Evolutionary conservation across 2,888 invertebrate species (phyloP), one percentile per base, ranked within the genome.

Genomic region (Caenorhabditis uteleia): DNA sequence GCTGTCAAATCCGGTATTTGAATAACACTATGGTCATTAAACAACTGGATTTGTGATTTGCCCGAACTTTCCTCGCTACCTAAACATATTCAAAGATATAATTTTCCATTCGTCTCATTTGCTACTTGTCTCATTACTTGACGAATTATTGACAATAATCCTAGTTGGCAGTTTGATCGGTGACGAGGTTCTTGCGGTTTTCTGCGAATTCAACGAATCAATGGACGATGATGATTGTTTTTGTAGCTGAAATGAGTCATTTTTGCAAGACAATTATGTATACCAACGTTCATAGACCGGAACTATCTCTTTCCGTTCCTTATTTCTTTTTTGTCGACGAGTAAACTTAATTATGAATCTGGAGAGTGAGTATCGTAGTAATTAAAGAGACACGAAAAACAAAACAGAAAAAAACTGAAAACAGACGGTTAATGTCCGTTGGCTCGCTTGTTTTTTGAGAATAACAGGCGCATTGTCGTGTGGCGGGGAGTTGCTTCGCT

Each of bases 181-280:
- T 21, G 21, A 3, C 38, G 43, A 33, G 60, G 67, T 60, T 23
- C 58, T 44, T 1, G 67, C 55, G 33, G 70, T 70, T 54, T 70
- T 55, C 45, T 60, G 56, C 26, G 70, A 70, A 56, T 68, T 68
- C 10, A 68, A 54, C 36, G 70, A 70, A 42, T 70, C 70, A 39
- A 60, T 54, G 8, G 70, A 70, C 26, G 67, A 67, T 14, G 62
- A 54, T 36, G 54, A 66, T 48, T 55, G 57, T 58, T 59, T 51
- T 53, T 49, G 60, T 44, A 59, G 56, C 67, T 70, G 51, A 36
- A 66, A 59, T 48, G 56, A 46, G n/a, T 31, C 25, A 8, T 18
- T 29, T 7, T 29, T 29, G 40, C 51, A 53, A 2, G 16, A n/a
- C n/a, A n/a, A n/a, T n/a, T n/a, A n/a, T n/a, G n/a, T n/a, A n/a